Base-by-base conservation (phyloP, 2,888 invertebrate genomes). In the Argyra leucocephala region DNA sequence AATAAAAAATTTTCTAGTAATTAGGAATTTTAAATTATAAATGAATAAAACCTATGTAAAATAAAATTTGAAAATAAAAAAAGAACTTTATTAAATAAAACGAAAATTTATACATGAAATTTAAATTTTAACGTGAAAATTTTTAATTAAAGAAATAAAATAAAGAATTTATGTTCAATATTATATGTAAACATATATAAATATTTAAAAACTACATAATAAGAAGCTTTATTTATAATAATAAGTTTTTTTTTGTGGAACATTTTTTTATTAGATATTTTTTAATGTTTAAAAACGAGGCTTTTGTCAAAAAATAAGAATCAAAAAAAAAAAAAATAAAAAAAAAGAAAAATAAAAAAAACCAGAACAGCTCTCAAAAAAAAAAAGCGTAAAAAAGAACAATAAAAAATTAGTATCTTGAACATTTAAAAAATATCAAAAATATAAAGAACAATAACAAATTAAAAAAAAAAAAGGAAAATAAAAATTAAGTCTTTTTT, bases 21-120 rank as follows among this genome's bases (percentile, higher is more conserved):
- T 15, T 48, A 48, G 48, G 48, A n/a, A 48, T 48, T 48, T 48
- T 48, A 48, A 48, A 48, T 48, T 48, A 48, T 48, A 48, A 48
- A 15, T 48, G 5, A 48, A 48, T 18, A 48, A 48, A 48, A 48
- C 12, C 48, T 48, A 48, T 48, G 48, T 48, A 48, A 48, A 48
- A 31, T 31, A 31, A 31, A n/a, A n/a, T n/a, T n/a, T n/a, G n/a
- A n/a, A 31, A 31, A 31, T 6, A 31, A 4, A 15, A 48, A 48
- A 1, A 48, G 48, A 48, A 48, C 48, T 48, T 48, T 48, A 48
- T 48, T 48, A 48, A 48, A 48, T 12, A 48, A 48, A 48, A 48
- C 1, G 18, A 48, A 48, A 48, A 48, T 48, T 48, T 48, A n/a
- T 48, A 48, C n/a, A 48, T 48, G 48, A 48, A 48, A 48, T 48